Conservation (phyloP, 2,797 vertebrate genomes). For the Coendou prehensilis region DNA sequence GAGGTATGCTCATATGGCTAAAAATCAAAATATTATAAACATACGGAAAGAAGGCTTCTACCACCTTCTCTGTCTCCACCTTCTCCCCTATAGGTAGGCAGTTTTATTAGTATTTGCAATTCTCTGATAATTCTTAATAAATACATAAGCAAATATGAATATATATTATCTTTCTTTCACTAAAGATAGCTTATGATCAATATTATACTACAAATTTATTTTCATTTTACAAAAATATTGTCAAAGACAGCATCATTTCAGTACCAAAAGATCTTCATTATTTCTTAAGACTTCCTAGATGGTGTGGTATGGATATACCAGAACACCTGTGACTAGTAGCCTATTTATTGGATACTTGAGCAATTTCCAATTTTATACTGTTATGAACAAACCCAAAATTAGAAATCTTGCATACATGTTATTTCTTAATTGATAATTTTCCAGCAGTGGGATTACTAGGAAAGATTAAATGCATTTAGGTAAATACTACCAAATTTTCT, state of each 20-base stretch:
- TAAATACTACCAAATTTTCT: neutral
- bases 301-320: neutral
- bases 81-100: neutral
- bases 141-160: neutral
- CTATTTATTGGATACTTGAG: neutral
- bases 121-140: constrained; percentile 3
- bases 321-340: neutral
- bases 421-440: constrained; percentile 17
- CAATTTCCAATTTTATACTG: neutral
- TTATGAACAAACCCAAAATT: neutral
- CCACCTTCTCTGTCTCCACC: neutral
- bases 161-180: neutral
- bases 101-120: neutral
- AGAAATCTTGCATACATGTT: neutral
- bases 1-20: neutral
- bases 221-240: neutral
- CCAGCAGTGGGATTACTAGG: neutral
- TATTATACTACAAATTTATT: neutral
- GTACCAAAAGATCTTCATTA: neutral
- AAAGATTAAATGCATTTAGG: neutral
- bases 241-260: neutral
- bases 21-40: neutral
- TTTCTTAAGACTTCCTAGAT: neutral
- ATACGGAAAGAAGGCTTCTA: neutral
- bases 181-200: neutral